Percentiles rank a stretch among this genome's conserved stretches.
phyloP scores from a whole-genome alignment of 2,113 vertebrate species.

The Salvelinus sp. region DNA sequence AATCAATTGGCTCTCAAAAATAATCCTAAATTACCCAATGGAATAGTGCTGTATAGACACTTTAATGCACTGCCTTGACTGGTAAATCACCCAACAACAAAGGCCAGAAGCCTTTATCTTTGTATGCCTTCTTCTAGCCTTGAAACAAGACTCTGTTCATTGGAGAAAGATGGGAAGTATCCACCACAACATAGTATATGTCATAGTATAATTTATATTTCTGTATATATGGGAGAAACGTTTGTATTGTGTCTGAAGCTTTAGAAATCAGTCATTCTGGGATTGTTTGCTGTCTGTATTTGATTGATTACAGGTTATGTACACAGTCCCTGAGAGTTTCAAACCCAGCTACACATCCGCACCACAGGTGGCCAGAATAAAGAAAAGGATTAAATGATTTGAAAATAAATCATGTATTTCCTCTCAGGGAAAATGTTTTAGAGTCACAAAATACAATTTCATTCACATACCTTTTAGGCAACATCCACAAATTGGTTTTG shows the following conservation, averaged over 20 bases:
- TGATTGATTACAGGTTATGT: neutral
- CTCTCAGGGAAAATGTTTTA: too few relatives aligned
- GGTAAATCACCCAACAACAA: neutral
- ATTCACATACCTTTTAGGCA: too few relatives aligned
- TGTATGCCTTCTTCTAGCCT: neutral
- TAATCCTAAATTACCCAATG: constrained; percentile 6
- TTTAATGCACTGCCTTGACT: neutral
- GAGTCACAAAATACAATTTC: too few relatives aligned
- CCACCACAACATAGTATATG: too few relatives aligned
- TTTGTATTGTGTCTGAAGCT: neutral
- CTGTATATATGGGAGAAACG: neutral
- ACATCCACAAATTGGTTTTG: too few relatives aligned
- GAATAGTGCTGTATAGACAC: neutral
- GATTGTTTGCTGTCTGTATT: neutral
- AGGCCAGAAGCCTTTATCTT: neutral
- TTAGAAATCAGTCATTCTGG: neutral
- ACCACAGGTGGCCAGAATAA: neutral
- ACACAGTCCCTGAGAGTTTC: neutral
- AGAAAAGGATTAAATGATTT: neutral
- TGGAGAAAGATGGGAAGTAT: neutral
- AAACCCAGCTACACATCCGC: neutral
- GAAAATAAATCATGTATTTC: neutral
- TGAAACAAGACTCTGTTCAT: neutral
- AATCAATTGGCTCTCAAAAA: constrained; percentile 9
- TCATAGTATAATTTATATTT: too few relatives aligned